These are phyloP conservation scores for Cerceris ruficornis DNA, from an alignment of 2,888 invertebrate genomes.

Conservation along the genomic window DNA sequence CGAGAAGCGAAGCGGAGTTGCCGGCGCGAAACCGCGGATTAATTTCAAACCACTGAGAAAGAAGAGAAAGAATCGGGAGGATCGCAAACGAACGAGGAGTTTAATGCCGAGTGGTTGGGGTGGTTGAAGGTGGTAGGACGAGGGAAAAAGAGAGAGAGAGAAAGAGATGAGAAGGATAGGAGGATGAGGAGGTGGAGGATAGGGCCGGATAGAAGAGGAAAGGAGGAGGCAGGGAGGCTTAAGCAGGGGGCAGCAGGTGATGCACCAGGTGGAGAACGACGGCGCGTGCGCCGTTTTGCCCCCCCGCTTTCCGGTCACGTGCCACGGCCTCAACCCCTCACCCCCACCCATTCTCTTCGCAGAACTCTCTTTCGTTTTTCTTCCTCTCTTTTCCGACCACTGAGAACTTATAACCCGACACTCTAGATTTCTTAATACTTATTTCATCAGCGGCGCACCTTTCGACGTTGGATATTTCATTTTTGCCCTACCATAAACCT, in stretches of 20 bases:
- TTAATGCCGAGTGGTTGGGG: constrained; percentile 51
- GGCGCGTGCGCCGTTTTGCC: constrained; percentile 77
- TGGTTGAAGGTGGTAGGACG: constrained; percentile 53
- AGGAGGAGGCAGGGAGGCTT: constrained; percentile 66
- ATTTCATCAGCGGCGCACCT: neutral
- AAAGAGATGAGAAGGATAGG: constrained; percentile 2
- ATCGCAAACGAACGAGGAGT: constrained; percentile 55
- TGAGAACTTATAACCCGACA: constrained; percentile 41
- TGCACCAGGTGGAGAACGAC: constrained; percentile 79
- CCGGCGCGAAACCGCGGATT: constrained; percentile 39
- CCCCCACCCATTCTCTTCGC: constrained; percentile 55
- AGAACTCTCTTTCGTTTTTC: constrained; percentile 52
- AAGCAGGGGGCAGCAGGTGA: constrained; percentile 81
- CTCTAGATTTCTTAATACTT: constrained; percentile 39
- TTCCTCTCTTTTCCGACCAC: constrained; percentile 28
- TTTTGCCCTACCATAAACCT: neutral
- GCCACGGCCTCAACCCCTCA: constrained; percentile 66
- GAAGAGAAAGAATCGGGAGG: constrained; percentile 48
- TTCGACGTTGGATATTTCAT: neutral
- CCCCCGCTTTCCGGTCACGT: constrained; percentile 77
- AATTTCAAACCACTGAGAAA: constrained; percentile 45
- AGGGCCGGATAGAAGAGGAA: constrained; percentile 53
- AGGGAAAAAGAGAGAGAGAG: constrained; percentile 26
- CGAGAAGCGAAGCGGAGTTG: constrained; percentile 16
- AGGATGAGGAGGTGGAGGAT: constrained; percentile 46